A percentile compares a stretch with the other conserved stretches of the same genome.
Conservation (phyloP, 2,113 vertebrate species). For the Aegypius monachus region DNA sequence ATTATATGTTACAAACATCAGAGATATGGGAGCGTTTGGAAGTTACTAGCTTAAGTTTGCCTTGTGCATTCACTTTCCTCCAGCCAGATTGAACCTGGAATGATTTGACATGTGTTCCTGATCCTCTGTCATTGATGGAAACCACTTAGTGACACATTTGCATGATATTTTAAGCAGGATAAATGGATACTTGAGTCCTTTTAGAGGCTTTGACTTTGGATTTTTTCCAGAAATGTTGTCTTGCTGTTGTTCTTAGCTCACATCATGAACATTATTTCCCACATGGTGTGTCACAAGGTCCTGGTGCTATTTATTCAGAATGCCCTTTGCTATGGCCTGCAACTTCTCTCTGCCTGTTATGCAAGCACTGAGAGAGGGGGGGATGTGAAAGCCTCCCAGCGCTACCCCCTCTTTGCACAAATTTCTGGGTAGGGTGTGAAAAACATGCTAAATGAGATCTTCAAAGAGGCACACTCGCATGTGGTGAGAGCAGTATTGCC, state of each 20-base stretch:
- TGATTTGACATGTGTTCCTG: background rate
- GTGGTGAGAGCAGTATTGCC: background rate
- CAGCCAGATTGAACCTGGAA: background rate
- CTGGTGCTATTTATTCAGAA: background rate
- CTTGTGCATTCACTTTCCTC: background rate
- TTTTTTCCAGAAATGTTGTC: background rate
- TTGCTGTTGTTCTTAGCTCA: background rate
- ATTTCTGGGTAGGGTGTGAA: background rate
- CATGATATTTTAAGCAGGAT: background rate
- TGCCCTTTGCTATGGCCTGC: background rate
- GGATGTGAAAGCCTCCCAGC: background rate
- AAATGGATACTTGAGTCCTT: slow-evolving; percentile 1
- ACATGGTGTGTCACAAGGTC: background rate
- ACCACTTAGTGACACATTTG: background rate
- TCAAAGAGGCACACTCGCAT: fast-evolving
- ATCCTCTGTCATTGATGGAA: background rate
- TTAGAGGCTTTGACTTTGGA: background rate
- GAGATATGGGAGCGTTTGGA: background rate
- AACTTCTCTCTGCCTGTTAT: background rate
- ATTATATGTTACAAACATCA: background rate
- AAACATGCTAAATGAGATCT: background rate
- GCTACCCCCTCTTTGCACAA: background rate
- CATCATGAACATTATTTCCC: background rate
- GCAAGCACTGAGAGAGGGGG: background rate
- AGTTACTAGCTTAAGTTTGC: background rate